Conservation (phyloP, 2,888 invertebrate genomes). For the Plagodis dolabraria region DNA sequence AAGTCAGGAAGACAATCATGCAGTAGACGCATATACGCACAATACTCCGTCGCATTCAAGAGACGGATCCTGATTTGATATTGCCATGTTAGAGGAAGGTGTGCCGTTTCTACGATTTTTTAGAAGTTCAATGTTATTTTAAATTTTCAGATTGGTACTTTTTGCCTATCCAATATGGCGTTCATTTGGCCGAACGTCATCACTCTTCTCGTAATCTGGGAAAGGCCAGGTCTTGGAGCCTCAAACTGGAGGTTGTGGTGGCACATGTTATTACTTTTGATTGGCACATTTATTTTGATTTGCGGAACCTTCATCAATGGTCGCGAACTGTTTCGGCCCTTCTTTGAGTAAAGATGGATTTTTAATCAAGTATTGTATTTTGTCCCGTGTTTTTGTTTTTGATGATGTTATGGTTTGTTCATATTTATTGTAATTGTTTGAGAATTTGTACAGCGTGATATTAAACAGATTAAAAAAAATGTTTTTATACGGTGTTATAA, state of each 20-base stretch:
- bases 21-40: too few relatives aligned
- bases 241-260: conserved; percentile 54
- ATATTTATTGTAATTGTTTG: background rate
- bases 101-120: too few relatives aligned
- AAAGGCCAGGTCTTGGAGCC: conserved; percentile 55
- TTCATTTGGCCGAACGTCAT: conserved; percentile 61
- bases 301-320: conserved; percentile 54
- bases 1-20: too few relatives aligned
- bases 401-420: background rate
- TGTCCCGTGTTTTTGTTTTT: too few relatives aligned
- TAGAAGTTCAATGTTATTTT: too few relatives aligned
- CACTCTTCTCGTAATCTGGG: conserved; percentile 47
- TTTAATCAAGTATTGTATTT: too few relatives aligned
- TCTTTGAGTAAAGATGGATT: background rate
- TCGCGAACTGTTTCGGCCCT: background rate
- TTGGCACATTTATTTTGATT: conserved; percentile 50
- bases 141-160: conserved; percentile 59
- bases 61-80: too few relatives aligned
- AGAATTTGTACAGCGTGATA: background rate
- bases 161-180: conserved; percentile 63
- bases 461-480: background rate
- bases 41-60: too few relatives aligned
- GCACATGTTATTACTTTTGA: conserved; percentile 22
- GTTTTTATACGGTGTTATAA: too few relatives aligned
- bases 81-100: too few relatives aligned